phyloP scores from a whole-genome alignment of 2,888 invertebrate species.

The Brachycybe producta region DNA sequence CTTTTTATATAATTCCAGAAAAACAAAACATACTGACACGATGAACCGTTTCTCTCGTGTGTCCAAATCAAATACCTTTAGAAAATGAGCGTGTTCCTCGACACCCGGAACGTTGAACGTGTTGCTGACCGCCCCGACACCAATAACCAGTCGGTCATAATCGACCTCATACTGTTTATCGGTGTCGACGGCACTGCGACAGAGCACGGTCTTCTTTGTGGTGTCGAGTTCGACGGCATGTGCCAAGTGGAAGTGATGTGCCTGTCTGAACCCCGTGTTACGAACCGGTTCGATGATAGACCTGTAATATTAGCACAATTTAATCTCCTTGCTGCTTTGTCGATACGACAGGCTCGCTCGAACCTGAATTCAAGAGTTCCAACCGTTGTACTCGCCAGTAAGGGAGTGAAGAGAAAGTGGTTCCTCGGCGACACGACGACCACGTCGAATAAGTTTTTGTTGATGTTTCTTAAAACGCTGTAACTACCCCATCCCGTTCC shows the following conservation, averaged over 20 bases:
- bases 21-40: too few relatives aligned
- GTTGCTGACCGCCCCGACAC: constrained; percentile 35
- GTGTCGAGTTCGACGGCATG: constrained; percentile 29
- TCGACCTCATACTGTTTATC: constrained; percentile 27
- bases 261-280: constrained; percentile 32
- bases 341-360: too few relatives aligned
- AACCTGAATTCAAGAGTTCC: constrained; percentile 32
- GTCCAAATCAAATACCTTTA: too few relatives aligned
- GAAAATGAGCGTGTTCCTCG: constrained; percentile 33
- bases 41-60: too few relatives aligned
- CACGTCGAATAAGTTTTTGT: constrained; percentile 32
- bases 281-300: constrained; percentile 37
- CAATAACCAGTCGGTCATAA: constrained; percentile 36
- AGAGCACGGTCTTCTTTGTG: constrained; percentile 25
- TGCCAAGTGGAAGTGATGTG: constrained; percentile 33
- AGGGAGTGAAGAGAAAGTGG: constrained; percentile 37
- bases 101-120: constrained; percentile 37
- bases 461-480: constrained; percentile 31
- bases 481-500: constrained; percentile 37
- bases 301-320: too few relatives aligned
- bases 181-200: constrained; percentile 29
- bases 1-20: too few relatives aligned
- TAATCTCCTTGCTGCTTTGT: too few relatives aligned
- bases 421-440: constrained; percentile 26
- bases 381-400: constrained; percentile 36